Evolutionary conservation across 2,888 invertebrate species (phyloP).

Genomic region (Scaptomyza polygonia): DNA sequence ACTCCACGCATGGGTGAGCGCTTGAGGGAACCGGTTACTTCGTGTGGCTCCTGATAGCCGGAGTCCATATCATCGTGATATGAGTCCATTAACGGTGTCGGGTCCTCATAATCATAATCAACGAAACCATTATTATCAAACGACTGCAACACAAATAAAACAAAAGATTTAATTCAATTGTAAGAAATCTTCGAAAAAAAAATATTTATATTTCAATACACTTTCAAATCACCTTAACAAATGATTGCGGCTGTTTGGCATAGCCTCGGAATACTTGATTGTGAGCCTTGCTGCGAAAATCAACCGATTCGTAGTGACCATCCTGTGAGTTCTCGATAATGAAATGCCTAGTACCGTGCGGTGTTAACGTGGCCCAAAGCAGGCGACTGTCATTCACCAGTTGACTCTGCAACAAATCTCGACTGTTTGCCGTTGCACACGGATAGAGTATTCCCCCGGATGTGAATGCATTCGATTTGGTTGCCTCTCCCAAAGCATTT

Average conservation of each 20-base stretch:
- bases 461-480: conserved; percentile 84
- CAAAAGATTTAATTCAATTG: not conserved
- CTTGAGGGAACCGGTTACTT: conserved; percentile 82
- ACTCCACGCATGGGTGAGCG: conserved; percentile 84
- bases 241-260: conserved; percentile 78
- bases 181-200: not conserved
- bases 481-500: conserved; percentile 85
- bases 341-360: conserved; percentile 92
- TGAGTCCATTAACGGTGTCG: conserved; percentile 90
- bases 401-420: conserved; percentile 84
- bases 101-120: conserved; percentile 92
- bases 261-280: conserved; percentile 79
- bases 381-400: conserved; percentile 88
- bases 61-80: conserved; percentile 88
- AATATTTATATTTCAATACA: too few relatives aligned
- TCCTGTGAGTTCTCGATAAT: conserved; percentile 86
- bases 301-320: conserved; percentile 90
- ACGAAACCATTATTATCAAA: conserved; percentile 91
- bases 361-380: conserved; percentile 93
- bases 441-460: conserved; percentile 87
- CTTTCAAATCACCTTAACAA: conserved; percentile 76
- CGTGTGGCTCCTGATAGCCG: conserved; percentile 85
- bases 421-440: conserved; percentile 85
- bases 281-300: conserved; percentile 84
- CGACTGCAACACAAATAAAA: conserved; percentile 73